Conservation (phyloP, 64 coral and sea anemone species). For the Pachyseris speciosa region DNA sequence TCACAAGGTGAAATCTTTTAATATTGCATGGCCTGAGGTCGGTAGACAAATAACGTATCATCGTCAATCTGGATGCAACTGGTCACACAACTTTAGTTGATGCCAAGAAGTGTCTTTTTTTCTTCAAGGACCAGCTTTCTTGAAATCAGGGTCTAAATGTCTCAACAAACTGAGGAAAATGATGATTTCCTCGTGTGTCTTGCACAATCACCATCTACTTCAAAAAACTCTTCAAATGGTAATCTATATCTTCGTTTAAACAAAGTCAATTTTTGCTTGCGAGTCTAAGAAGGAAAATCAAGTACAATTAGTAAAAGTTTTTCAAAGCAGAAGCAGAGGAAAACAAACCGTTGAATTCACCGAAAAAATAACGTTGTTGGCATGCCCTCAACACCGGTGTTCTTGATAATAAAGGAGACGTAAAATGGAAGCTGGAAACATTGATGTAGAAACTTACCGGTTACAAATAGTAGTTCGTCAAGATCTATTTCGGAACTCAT, state of each 20-base stretch:
- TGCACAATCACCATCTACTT: not conserved
- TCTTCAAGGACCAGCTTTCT: not conserved
- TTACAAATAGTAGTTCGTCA: not conserved
- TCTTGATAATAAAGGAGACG: not conserved
- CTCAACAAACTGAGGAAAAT: too few species aligned
- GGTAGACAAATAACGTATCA: not conserved
- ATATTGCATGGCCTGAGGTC: not conserved
- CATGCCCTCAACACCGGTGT: not conserved
- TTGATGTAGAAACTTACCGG: not conserved
- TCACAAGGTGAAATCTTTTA: not conserved
- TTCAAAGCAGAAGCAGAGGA: not conserved
- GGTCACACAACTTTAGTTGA: not conserved
- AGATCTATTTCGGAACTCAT: not conserved
- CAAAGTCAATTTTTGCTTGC: not conserved
- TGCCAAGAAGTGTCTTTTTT: not conserved
- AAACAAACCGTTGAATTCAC: too few species aligned
- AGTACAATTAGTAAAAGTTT: not conserved
- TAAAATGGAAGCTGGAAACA: not conserved
- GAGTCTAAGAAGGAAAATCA: not conserved
- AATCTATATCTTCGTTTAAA: not conserved
- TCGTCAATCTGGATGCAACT: conserved; percentile 1
- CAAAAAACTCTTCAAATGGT: not conserved
- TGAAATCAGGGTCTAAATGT: too few species aligned
- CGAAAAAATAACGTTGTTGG: too few species aligned
- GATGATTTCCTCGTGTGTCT: not conserved